A percentile compares a stretch with the other conserved stretches of the same genome.
Evolutionary conservation across 2,888 invertebrate genomes (phyloP).

Genomic region (Lithophane socia): DNA sequence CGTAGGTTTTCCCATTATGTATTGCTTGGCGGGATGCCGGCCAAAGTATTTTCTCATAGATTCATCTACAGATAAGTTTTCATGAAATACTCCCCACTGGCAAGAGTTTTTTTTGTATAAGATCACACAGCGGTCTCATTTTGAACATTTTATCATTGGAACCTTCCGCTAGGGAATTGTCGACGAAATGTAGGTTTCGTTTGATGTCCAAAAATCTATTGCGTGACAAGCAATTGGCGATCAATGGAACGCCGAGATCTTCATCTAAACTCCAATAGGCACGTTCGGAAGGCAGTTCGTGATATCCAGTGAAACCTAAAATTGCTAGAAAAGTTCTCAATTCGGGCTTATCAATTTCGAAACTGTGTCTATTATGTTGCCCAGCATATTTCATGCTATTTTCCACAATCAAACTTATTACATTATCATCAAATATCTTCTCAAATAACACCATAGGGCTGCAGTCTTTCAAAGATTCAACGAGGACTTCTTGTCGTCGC

Average conservation of each 20-base stretch:
- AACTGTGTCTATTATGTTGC: slow-evolving; percentile 5
- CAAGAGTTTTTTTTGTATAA: not conserved
- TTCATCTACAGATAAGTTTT: not conserved
- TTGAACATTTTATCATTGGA: slow-evolving; percentile 13
- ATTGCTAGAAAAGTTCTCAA: not conserved
- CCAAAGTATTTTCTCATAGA: slow-evolving; percentile 7
- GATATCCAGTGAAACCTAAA: not conserved
- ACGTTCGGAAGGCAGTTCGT: not conserved
- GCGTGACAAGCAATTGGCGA: slow-evolving; percentile 2
- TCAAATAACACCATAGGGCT: slow-evolving; percentile 12
- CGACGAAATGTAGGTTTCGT: slow-evolving; percentile 11
- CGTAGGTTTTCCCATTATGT: not conserved
- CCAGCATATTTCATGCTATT: slow-evolving; percentile 10
- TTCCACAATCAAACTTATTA: not conserved
- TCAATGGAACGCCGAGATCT: slow-evolving; percentile 1
- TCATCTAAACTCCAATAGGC: slow-evolving; percentile 7
- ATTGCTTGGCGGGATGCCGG: slow-evolving; percentile 7
- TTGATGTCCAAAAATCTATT: slow-evolving; percentile 9
- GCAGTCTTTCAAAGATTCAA: slow-evolving; percentile 11
- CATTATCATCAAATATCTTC: slow-evolving; percentile 12
- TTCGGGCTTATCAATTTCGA: no score
- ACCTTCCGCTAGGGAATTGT: not conserved
- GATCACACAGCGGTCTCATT: not conserved
- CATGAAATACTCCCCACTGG: slow-evolving; percentile 2
- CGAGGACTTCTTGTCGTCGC: not conserved